Conservation (phyloP, 2,888 invertebrate genomes). For the Acrocera orbiculus region DNA sequence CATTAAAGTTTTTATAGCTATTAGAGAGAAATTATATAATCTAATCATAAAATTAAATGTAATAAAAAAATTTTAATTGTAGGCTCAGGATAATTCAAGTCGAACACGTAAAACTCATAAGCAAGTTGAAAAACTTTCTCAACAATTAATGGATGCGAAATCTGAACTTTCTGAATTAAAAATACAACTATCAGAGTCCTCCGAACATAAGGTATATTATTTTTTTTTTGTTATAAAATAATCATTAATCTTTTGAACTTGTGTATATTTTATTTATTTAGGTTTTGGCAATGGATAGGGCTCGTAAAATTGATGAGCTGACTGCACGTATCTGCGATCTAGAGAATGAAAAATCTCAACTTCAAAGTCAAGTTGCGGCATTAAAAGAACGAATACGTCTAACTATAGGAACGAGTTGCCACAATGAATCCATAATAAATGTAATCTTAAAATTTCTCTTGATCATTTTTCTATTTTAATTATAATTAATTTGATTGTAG, state of each 20-base stretch:
- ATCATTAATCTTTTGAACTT: neutral
- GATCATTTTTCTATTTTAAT: neutral
- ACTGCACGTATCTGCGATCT: constrained; percentile 66
- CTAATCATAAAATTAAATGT: no score
- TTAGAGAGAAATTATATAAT: no score
- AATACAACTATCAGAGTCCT: constrained; percentile 67
- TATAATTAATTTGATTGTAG: constrained; percentile 28
- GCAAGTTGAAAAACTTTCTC: constrained; percentile 62
- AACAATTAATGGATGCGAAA: constrained; percentile 66
- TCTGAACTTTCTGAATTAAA: constrained; percentile 68
- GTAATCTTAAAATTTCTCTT: constrained; percentile 15
- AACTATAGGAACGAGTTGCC: constrained; percentile 24
- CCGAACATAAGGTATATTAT: constrained; percentile 57
- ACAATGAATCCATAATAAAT: constrained; percentile 29
- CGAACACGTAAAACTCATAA: no score
- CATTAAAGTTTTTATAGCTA: no score
- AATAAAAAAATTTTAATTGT: no score
- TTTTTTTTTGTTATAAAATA: neutral
- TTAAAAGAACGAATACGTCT: constrained; percentile 25
- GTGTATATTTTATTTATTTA: constrained; percentile 20
- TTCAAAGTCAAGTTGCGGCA: constrained; percentile 22
- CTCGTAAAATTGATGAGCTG: constrained; percentile 66
- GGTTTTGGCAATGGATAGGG: constrained; percentile 69
- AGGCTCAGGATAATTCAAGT: no score
- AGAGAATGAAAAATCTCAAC: constrained; percentile 53